Evolutionary conservation across 2,797 vertebrate genomes (phyloP).

Genomic region (Cichlasoma orientale): DNA sequence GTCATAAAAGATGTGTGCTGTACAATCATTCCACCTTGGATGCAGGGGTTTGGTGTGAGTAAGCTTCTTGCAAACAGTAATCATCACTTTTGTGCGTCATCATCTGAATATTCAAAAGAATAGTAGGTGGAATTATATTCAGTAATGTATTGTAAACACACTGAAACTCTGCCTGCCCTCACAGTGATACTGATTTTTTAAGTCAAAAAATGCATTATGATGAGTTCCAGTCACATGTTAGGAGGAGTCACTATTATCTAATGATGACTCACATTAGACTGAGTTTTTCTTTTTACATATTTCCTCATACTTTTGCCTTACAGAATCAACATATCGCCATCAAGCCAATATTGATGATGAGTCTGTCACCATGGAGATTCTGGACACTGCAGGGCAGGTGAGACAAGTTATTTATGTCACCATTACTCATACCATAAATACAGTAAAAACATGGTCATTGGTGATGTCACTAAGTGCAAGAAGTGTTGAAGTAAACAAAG

Average conservation of each 20-base stretch:
- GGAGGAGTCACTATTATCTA: neutral
- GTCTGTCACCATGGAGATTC: constrained; percentile 95
- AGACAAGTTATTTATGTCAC: constrained; percentile 33
- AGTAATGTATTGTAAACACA: neutral
- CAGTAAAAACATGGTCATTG: too few relatives aligned
- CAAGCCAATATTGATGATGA: constrained; percentile 97
- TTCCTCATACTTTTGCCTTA: constrained; percentile 29
- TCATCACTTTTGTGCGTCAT: neutral
- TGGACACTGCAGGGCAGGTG: constrained; percentile 98
- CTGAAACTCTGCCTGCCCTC: neutral
- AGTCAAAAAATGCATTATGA: neutral
- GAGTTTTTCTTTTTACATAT: neutral
- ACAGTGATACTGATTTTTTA: neutral
- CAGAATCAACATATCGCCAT: constrained; percentile 97
- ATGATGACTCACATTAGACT: neutral
- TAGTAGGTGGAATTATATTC: neutral
- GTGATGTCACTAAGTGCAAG: too few relatives aligned
- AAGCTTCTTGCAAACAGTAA: neutral
- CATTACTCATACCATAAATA: too few relatives aligned
- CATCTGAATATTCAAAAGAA: neutral
- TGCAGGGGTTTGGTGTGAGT: neutral
- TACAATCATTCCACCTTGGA: neutral
- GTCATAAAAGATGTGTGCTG: neutral
- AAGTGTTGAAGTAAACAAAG: too few relatives aligned
- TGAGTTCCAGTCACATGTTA: neutral